phyloP scores from a whole-genome alignment of 2,888 invertebrate genomes.

The Habrosyne pyritoides region DNA sequence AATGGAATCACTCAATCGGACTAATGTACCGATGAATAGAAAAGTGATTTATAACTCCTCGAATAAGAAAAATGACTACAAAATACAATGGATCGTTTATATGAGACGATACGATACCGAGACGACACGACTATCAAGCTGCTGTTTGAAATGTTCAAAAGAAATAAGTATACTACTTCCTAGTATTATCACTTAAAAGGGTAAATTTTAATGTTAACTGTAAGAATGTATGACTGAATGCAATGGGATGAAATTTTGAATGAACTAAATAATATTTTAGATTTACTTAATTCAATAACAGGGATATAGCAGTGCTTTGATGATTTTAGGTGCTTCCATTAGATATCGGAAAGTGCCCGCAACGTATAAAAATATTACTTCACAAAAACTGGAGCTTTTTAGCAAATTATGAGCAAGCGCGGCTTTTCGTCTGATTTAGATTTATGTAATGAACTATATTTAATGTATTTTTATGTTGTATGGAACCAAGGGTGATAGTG shows the following conservation, averaged over 20 bases:
- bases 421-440: slow-evolving; percentile 68
- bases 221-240: too few species aligned
- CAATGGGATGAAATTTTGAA: too few species aligned
- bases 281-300: too few species aligned
- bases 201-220: too few species aligned
- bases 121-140: background rate
- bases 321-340: too few species aligned
- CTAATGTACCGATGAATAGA: slow-evolving; percentile 75
- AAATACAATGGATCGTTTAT: slow-evolving; percentile 56
- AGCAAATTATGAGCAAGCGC: slow-evolving; percentile 69
- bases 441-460: slow-evolving; percentile 66
- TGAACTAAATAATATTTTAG: too few species aligned
- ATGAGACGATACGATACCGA: slow-evolving; percentile 43
- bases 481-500: slow-evolving; percentile 30
- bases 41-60: slow-evolving; percentile 74
- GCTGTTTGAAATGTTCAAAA: too few species aligned
- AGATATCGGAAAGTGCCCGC: slow-evolving; percentile 30
- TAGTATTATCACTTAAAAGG: too few species aligned
- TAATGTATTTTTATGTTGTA: slow-evolving; percentile 36
- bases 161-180: background rate
- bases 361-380: slow-evolving; percentile 40
- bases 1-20: slow-evolving; percentile 81
- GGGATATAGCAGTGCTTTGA: too few species aligned
- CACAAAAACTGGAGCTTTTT: slow-evolving; percentile 64
- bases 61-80: slow-evolving; percentile 80